Percentiles rank a stretch among this genome's conserved stretches.
Conservation (phyloP, 2,797 vertebrate species). For the Schizopygopsis pylzovi region DNA sequence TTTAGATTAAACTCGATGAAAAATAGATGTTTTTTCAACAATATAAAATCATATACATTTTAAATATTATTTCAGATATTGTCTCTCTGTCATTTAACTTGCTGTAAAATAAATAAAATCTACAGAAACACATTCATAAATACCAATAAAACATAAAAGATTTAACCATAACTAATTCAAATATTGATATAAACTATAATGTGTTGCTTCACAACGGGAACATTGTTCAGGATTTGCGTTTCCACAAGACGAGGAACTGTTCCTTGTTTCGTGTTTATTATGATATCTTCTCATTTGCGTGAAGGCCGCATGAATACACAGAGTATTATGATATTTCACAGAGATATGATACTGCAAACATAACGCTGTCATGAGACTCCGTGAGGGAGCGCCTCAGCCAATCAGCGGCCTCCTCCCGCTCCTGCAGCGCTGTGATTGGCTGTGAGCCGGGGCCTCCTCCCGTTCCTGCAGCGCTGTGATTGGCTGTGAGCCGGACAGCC, state of each 20-base stretch:
- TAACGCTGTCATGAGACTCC: not conserved
- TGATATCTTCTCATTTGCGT: not conserved
- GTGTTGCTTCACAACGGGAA: not conserved
- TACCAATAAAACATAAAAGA: too few relatives aligned
- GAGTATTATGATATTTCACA: not conserved
- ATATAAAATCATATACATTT: too few relatives aligned
- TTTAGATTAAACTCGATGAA: too few relatives aligned
- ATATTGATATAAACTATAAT: too few relatives aligned
- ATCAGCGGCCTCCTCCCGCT: conserved; percentile 26
- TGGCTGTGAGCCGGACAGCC: not conserved
- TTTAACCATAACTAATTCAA: too few relatives aligned
- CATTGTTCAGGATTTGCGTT: conserved; percentile 14
- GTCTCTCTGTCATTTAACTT: too few relatives aligned
- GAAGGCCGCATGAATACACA: not conserved
- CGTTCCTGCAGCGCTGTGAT: too few relatives aligned
- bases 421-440: conserved; percentile 7
- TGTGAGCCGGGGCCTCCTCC: too few relatives aligned
- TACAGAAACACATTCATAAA: too few relatives aligned
- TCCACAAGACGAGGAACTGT: not conserved
- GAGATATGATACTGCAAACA: not conserved
- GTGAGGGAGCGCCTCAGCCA: conserved; percentile 1
- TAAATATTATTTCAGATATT: too few relatives aligned
- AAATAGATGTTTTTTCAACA: too few relatives aligned
- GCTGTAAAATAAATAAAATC: too few relatives aligned
- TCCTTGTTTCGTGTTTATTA: not conserved